Conservation (phyloP, 2,113 vertebrate species). For the Bujurquina vittata region DNA sequence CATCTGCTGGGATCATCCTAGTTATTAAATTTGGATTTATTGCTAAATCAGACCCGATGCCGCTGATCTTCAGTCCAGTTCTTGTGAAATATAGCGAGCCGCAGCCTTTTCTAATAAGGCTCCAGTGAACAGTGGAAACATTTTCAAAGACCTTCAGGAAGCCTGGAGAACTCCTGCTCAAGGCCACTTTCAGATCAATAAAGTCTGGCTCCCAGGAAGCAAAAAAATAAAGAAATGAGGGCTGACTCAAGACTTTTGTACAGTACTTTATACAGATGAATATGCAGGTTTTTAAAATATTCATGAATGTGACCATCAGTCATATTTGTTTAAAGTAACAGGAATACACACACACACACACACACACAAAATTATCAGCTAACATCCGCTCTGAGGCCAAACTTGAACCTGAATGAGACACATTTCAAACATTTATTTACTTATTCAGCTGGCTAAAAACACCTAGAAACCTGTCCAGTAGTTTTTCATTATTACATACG, state of each 20-base stretch:
- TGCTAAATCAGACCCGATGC: no score
- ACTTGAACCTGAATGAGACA: not conserved
- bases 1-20: no score
- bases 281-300: not conserved
- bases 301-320: not conserved
- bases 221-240: not conserved
- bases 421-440: not conserved
- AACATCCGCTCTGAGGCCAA: not conserved
- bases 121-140: no score
- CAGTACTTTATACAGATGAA: not conserved
- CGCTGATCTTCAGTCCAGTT: no score
- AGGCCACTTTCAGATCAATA: not conserved
- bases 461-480: not conserved
- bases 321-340: not conserved
- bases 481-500: not conserved
- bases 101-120: no score
- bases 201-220: not conserved
- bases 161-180: not conserved
- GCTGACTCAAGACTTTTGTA: not conserved
- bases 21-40: not conserved
- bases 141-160: not conserved
- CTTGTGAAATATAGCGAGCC: no score
- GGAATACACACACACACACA: conserved; percentile 1
- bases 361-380: not conserved
- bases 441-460: not conserved